A percentile compares a stretch with the other conserved stretches of the same genome.
phyloP scores from a whole-genome alignment of 2,797 vertebrate genomes.

The Lepus oiostolus region DNA sequence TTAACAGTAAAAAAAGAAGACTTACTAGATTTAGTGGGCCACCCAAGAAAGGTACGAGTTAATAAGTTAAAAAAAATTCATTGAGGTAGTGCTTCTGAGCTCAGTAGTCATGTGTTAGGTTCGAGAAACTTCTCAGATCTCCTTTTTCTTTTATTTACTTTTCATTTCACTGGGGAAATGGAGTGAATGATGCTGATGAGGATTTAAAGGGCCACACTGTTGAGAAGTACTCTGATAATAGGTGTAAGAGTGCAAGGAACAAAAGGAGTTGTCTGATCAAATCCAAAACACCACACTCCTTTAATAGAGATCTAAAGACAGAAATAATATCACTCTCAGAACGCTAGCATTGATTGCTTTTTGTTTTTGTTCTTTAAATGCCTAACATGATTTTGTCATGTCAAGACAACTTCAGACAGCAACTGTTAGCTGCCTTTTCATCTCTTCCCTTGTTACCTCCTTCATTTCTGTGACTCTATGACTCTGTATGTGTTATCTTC shows the following conservation, averaged over 20 bases:
- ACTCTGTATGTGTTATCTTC: neutral
- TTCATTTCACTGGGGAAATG: conserved; percentile 12
- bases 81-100: conserved; percentile 46
- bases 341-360: conserved; percentile 51
- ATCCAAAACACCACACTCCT: conserved; percentile 47
- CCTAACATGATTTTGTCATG: conserved; percentile 69
- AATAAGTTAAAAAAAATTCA: neutral
- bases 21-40: neutral
- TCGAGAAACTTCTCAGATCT: neutral
- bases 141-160: neutral
- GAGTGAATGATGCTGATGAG: neutral
- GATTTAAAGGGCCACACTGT: neutral
- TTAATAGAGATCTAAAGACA: conserved; percentile 74
- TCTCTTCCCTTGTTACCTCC: neutral
- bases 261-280: conserved; percentile 15
- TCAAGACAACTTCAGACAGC: conserved; percentile 81
- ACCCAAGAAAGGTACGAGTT: neutral
- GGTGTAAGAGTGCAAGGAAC: neutral
- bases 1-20: neutral
- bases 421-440: conserved; percentile 25
- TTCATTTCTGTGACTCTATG: neutral
- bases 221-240: neutral
- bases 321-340: neutral
- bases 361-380: conserved; percentile 69
- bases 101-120: neutral